Evolutionary conservation across 2,113 vertebrate genomes (phyloP).

Genomic region (Pollachius pollachius): DNA sequence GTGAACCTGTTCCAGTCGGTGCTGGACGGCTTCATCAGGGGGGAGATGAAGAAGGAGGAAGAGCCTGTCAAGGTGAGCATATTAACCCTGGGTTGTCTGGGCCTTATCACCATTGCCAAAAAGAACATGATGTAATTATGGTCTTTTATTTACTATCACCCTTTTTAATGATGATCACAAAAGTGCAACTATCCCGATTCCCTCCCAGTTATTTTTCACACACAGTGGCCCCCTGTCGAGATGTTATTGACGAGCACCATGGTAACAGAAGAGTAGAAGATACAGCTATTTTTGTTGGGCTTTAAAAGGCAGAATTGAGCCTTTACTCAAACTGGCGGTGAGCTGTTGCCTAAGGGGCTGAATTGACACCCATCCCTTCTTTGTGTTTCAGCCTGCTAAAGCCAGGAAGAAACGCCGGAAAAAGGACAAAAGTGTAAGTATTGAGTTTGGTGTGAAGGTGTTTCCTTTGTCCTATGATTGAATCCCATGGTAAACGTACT

Average conservation of each 20-base stretch:
- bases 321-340: too few relatives aligned
- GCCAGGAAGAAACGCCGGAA: slow-evolving; percentile 92
- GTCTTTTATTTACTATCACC: too few relatives aligned
- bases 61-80: slow-evolving; percentile 81
- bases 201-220: neutral
- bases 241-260: too few relatives aligned
- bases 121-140: neutral
- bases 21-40: slow-evolving; percentile 90
- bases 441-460: neutral
- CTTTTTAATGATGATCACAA: too few relatives aligned
- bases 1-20: slow-evolving; percentile 96
- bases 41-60: slow-evolving; percentile 85
- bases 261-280: too few relatives aligned
- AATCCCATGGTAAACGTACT: neutral
- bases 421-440: slow-evolving; percentile 88
- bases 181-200: neutral
- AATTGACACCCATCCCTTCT: neutral
- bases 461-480: neutral
- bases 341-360: too few relatives aligned
- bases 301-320: too few relatives aligned
- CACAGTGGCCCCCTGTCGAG: too few relatives aligned
- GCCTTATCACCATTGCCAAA: neutral
- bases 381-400: slow-evolving; percentile 80
- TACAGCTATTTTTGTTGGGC: too few relatives aligned
- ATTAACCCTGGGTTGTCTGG: too few relatives aligned